Evolutionary conservation across 2,113 vertebrate genomes (phyloP), one percentile per base, ranked within the genome.

Genomic region (Tiliqua scincoides): DNA sequence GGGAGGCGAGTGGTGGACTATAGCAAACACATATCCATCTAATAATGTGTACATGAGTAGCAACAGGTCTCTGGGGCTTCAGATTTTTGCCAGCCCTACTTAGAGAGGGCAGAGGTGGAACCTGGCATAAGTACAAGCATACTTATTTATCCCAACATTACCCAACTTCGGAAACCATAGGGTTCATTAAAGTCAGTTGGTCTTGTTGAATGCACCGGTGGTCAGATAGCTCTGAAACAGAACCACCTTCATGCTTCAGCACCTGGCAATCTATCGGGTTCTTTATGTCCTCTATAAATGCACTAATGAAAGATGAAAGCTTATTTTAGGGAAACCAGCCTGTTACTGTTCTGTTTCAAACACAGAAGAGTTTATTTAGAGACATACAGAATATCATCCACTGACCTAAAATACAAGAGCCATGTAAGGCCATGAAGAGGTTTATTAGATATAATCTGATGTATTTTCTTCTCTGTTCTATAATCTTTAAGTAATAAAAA

Each of bases 311-410:
- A 90, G 88, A 94, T 92, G 90, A 95, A 93, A 84, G 61, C 62
- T 90, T 93, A 87, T 94, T 94, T 90, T 88, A 43, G 40, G 70
- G 80, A 89, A 84, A 90, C 52, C 83, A 85, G 84, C 89, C 89
- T 91, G 89, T 85, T 95, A 91, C 89, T 81, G 76, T 91, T 85
- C 93, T 91, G 92, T 90, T 94, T 94, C 91, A 93, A 94, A 95
- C 89, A 92, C 62, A 82, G 76, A 87, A 88, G 32, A 65, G 87
- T 94, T 94, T 94, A 91, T 95, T 95, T 94, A 92, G 92, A 87
- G 74, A 94, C 21, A 17, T 43, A 91, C 65, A 88, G 59, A 87
- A 90, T 20, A 87, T 89, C 40, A 87, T 88, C 82, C 54, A 59
- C 23, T 54, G 88, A 48, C 18, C 59, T 74, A 43, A 0, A 32